phyloP scores from a whole-genome alignment of 2,888 invertebrate genomes.

The Oscheius sp. region DNA sequence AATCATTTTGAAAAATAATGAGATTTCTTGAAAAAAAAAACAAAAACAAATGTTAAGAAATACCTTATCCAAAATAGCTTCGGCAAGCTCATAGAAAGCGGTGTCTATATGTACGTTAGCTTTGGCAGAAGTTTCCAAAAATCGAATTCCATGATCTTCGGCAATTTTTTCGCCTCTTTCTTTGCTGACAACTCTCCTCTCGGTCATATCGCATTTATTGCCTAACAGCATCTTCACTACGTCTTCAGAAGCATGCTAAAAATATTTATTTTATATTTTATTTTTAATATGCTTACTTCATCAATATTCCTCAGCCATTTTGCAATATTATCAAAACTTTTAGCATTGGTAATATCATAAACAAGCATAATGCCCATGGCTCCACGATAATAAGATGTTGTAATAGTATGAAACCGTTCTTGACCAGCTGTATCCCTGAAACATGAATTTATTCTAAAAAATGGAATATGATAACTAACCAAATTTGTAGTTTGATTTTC shows the following conservation, averaged over 20 bases:
- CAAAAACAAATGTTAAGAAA: not conserved
- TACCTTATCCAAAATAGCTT: slow-evolving; percentile 75
- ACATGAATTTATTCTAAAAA: not conserved
- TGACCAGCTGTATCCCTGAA: slow-evolving; percentile 97
- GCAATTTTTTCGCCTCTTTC: slow-evolving; percentile 58
- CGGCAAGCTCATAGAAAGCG: slow-evolving; percentile 94
- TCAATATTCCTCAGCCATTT: slow-evolving; percentile 99
- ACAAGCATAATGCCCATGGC: slow-evolving; percentile 80
- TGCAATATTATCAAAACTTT: slow-evolving; percentile 98
- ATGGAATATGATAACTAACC: slow-evolving; percentile 70
- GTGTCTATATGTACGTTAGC: slow-evolving; percentile 96
- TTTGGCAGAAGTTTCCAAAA: slow-evolving; percentile 99
- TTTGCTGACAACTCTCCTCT: slow-evolving; percentile 92
- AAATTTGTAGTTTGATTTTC: slow-evolving; percentile 78
- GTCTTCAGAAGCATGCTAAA: slow-evolving; percentile 88
- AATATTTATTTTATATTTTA: not conserved
- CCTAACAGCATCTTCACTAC: slow-evolving; percentile 98
- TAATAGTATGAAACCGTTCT: slow-evolving; percentile 96
- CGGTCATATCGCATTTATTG: slow-evolving; percentile 96
- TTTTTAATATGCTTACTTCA: slow-evolving; percentile 77
- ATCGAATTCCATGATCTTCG: slow-evolving; percentile 75
- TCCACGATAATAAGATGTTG: slow-evolving; percentile 92
- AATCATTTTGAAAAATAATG: not conserved
- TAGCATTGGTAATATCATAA: slow-evolving; percentile 98
- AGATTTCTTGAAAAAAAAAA: too few relatives aligned